Conservation (phyloP, 1,140 invertebrate genomes). For the Yoshiicerus persimilis region DNA sequence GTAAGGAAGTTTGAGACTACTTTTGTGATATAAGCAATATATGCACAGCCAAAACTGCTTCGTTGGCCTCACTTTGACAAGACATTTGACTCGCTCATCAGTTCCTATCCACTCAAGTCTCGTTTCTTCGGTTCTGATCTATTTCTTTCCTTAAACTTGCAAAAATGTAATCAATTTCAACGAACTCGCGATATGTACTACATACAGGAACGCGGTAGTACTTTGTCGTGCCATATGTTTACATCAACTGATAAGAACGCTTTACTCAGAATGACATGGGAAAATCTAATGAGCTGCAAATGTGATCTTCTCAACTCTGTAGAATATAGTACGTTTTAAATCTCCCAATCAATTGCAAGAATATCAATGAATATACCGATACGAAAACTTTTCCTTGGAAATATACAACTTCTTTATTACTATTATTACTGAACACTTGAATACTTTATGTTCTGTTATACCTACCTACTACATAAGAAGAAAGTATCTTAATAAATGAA, state of each 20-base stretch:
- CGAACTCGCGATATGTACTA: background rate
- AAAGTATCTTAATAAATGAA: too few species aligned
- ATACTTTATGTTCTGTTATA: too few species aligned
- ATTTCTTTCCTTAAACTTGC: background rate
- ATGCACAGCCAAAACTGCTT: background rate
- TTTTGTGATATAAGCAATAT: background rate
- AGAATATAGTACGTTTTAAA: background rate
- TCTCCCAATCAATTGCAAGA: background rate
- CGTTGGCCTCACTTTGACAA: background rate
- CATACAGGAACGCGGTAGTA: too few species aligned
- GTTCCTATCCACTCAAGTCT: background rate
- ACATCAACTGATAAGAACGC: background rate
- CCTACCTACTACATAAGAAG: too few species aligned
- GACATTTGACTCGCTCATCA: background rate
- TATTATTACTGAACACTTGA: too few species aligned
- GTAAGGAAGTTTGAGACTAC: background rate
- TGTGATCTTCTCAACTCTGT: background rate
- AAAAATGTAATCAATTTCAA: background rate
- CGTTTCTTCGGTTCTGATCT: background rate
- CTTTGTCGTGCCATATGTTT: too few species aligned
- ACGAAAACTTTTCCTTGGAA: too few species aligned
- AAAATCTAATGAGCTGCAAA: background rate
- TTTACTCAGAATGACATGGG: slow-evolving; percentile 1
- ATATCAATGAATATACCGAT: too few species aligned
- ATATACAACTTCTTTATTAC: too few species aligned